Base-by-base conservation (phyloP, 2,797 vertebrate genomes). In the Anabacerthia variegaticeps region DNA sequence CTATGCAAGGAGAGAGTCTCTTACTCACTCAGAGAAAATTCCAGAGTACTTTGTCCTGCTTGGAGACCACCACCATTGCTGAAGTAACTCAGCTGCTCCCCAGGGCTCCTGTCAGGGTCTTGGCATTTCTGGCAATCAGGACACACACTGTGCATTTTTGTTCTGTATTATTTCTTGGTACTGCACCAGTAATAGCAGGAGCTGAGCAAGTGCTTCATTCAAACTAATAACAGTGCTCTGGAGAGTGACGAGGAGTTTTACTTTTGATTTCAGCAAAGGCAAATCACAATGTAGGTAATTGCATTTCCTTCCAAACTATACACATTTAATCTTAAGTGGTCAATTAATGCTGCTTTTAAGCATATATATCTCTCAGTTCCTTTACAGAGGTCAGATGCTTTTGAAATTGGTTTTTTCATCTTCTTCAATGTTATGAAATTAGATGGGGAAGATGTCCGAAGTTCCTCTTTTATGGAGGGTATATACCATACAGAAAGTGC, bases 401-500 rank as follows among this genome's bases (percentile, higher is more conserved):
- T 69, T 62, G 15, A 77, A 9, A 1, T 6, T 39, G 48, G 21
- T 86, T 86, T 81, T 77, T 63, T 56, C 27, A 24, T 85, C 34
- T 52, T 79, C 58, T 72, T 89, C 54, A 62, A 8, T 59, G 44
- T 84, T 83, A 84, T 36, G 58, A 89, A 92, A 86, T 41, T 27
- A 49, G 48, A 63, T 21, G 48, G 59, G 7, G 11, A 96, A 93
- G 92, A 84, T 26, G 6, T 28, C 48, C 75, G 62, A 85, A 91
- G 73, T 95, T 97, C 94, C 93, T 89, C 79, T 88, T 96, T 92
- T 36, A 39, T 2, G 11, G 9, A 65, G 48, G 4, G 12, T 76
- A 2, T 74, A 69, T 81, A 74, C 90, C 66, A 28, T 63, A 66
- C 43, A 73, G 66, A 89, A 92, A 92, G 71, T 54, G 20, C 59